Percentiles rank a stretch among this genome's conserved stretches.
Evolutionary conservation across 1,140 invertebrate species (phyloP).

Genomic region (Stegodyphus dumicola): DNA sequence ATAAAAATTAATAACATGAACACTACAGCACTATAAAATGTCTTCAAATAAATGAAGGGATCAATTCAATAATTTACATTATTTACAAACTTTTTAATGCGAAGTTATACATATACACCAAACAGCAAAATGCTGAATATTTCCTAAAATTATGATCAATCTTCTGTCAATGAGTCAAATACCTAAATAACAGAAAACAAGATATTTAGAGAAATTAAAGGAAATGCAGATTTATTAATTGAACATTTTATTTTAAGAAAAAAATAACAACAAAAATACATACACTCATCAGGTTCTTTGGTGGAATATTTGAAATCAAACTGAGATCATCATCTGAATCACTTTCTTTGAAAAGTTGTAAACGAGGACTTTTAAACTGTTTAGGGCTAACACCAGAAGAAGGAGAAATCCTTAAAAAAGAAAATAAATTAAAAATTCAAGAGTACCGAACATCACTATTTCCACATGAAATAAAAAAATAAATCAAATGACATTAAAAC

Average conservation of each 20-base stretch:
- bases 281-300: conserved; percentile 41
- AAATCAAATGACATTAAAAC: not conserved
- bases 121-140: not conserved
- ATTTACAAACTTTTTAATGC: not conserved
- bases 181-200: not conserved
- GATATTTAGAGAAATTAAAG: not conserved
- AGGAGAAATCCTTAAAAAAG: conserved; percentile 7
- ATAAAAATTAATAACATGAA: no score
- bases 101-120: not conserved
- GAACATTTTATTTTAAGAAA: not conserved
- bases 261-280: not conserved
- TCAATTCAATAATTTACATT: not conserved
- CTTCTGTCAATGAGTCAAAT: not conserved
- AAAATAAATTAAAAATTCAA: not conserved
- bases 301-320: not conserved
- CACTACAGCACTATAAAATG: not conserved
- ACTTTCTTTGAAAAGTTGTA: conserved; percentile 23
- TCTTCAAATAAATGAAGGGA: not conserved
- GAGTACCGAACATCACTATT: not conserved
- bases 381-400: conserved; percentile 5
- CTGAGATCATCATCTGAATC: conserved; percentile 15
- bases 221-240: not conserved
- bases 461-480: not conserved
- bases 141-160: not conserved
- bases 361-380: conserved; percentile 27